phyloP scores from a whole-genome alignment of 1,140 invertebrate genomes.

The Ridgeia piscesae region DNA sequence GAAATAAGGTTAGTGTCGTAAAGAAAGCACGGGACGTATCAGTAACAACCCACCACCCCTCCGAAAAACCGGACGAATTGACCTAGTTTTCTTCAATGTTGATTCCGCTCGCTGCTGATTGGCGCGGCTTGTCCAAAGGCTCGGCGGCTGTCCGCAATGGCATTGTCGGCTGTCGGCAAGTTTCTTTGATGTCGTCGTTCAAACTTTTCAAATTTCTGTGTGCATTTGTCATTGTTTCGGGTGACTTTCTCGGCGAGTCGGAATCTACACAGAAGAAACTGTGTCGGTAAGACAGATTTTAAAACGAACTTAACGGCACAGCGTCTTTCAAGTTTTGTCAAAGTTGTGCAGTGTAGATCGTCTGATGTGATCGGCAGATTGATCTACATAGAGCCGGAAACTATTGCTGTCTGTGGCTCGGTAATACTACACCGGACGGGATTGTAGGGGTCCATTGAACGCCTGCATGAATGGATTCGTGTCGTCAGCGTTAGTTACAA shows the following conservation, averaged over 20 bases:
- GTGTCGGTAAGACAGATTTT: neutral
- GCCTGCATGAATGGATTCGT: neutral
- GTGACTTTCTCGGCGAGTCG: neutral
- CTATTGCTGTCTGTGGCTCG: neutral
- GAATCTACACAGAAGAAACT: neutral
- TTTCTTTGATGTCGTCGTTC: slow-evolving; percentile 42
- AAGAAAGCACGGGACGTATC: neutral
- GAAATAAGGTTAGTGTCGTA: neutral
- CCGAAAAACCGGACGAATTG: slow-evolving; percentile 34
- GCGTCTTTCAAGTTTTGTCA: neutral
- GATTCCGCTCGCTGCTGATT: slow-evolving; percentile 46
- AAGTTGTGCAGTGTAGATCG: slow-evolving; percentile 1
- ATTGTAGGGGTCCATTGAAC: neutral
- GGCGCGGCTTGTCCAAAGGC: slow-evolving; percentile 45
- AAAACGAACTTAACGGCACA: neutral
- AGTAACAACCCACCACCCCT: neutral
- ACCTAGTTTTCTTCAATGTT: slow-evolving; percentile 42
- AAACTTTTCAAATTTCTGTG: neutral
- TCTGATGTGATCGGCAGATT: neutral
- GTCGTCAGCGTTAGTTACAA: neutral
- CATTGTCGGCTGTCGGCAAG: slow-evolving; percentile 47
- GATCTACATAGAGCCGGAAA: neutral
- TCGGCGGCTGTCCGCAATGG: slow-evolving; percentile 43
- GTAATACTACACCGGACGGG: slow-evolving; percentile 2
- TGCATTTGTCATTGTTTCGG: neutral